Conservation (phyloP, 2,888 invertebrate species). For the Stictocephala bisonia region DNA sequence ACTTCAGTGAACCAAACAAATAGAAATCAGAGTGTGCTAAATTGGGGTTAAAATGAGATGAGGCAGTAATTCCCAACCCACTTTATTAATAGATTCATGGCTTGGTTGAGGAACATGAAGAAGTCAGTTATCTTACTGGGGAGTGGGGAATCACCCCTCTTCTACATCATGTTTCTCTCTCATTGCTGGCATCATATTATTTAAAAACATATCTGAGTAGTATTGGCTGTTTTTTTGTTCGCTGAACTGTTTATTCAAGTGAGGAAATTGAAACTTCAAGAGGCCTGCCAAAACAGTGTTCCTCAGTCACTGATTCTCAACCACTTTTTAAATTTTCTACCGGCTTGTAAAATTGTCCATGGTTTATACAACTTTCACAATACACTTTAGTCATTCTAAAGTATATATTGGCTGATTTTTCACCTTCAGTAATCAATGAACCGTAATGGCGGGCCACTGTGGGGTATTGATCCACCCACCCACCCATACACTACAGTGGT, state of each 20-base stretch:
- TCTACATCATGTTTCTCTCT: background rate
- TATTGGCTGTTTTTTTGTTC: too few relatives aligned
- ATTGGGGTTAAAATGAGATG: background rate
- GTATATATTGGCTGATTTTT: background rate
- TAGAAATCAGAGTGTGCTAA: background rate
- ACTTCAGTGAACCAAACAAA: background rate
- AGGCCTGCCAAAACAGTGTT: too few relatives aligned
- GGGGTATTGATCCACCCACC: too few relatives aligned
- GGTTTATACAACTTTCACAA: background rate
- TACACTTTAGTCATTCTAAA: too few relatives aligned
- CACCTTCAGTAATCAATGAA: background rate
- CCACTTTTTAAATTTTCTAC: background rate
- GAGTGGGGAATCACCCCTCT: background rate
- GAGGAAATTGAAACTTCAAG: too few relatives aligned
- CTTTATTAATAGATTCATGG: background rate
- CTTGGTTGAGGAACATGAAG: background rate
- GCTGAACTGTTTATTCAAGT: background rate
- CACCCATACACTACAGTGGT: too few relatives aligned
- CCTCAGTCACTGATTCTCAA: too few relatives aligned
- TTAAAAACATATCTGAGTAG: background rate
- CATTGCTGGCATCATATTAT: background rate
- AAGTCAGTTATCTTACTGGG: background rate
- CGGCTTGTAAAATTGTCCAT: background rate
- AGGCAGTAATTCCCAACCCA: background rate
- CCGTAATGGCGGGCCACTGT: too few relatives aligned